phyloP scores from a whole-genome alignment of 2,888 invertebrate genomes.

The Tenthredo notha region DNA sequence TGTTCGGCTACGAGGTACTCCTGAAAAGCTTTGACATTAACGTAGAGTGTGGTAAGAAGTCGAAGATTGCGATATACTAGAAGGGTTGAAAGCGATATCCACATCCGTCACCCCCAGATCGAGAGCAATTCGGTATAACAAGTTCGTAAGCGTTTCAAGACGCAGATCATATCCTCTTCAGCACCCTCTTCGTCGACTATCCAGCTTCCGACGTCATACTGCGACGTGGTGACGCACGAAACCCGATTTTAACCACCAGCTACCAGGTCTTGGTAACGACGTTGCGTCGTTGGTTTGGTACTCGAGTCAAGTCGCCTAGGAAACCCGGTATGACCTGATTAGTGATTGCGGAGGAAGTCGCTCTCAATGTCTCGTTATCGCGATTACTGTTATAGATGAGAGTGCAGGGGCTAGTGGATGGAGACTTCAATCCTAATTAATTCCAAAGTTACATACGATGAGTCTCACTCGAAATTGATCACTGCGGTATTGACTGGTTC shows the following conservation, averaged over 20 bases:
- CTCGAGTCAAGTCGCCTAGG: conserved; percentile 65
- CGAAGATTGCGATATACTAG: conserved; percentile 18
- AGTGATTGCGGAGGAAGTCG: conserved; percentile 52
- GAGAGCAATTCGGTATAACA: conserved; percentile 12
- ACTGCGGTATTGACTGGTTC: not conserved
- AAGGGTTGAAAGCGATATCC: conserved; percentile 20
- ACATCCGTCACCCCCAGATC: conserved; percentile 9
- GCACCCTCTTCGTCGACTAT: not conserved
- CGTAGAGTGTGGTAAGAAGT: not conserved
- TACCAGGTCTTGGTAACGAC: conserved; percentile 55
- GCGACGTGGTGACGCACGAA: conserved; percentile 27
- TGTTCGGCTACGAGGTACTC: not conserved
- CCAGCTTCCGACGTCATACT: conserved; percentile 3
- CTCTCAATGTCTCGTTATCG: conserved; percentile 56
- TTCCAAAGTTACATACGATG: conserved; percentile 27
- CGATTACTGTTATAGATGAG: conserved; percentile 40
- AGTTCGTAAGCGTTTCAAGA: conserved; percentile 22
- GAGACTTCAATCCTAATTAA: conserved; percentile 29
- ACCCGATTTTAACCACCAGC: conserved; percentile 59
- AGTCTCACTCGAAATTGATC: not conserved
- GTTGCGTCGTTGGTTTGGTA: conserved; percentile 57
- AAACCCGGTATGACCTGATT: conserved; percentile 57
- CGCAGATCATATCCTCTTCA: conserved; percentile 19
- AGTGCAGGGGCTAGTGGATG: not conserved
- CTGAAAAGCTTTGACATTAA: not conserved